Conservation (phyloP, 1,140 invertebrate genomes). For the Achatina immaculata region DNA sequence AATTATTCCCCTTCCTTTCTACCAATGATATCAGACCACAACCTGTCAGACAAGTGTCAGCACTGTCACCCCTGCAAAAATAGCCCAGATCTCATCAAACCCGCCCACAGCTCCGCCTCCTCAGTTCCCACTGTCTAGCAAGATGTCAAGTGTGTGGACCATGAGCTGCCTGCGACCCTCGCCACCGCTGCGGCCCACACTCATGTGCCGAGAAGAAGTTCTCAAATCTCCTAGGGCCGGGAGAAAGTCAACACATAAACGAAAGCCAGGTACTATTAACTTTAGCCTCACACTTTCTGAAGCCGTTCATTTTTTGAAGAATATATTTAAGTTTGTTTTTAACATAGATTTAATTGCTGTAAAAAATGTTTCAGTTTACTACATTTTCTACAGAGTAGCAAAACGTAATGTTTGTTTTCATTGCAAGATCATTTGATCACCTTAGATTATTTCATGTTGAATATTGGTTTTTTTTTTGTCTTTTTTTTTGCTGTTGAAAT, state of each 20-base stretch:
- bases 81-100: constrained; percentile 60
- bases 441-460: too few species aligned
- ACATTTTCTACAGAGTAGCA: too few species aligned
- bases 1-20: too few species aligned
- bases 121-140: constrained; percentile 45
- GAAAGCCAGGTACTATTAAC: constrained; percentile 63
- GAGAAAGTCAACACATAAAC: constrained; percentile 56
- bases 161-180: constrained; percentile 83
- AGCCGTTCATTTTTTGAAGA: neutral
- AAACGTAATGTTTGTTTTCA: too few species aligned
- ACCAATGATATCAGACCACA: constrained; percentile 61
- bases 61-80: constrained; percentile 62
- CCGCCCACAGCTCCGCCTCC: constrained; percentile 44
- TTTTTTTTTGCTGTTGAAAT: too few species aligned
- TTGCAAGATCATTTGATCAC: too few species aligned
- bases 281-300: neutral
- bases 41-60: constrained; percentile 66
- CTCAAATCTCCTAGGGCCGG: constrained; percentile 63
- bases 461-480: too few species aligned
- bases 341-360: too few species aligned
- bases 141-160: constrained; percentile 75
- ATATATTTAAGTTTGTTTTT: too few species aligned
- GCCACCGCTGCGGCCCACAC: constrained; percentile 82
- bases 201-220: constrained; percentile 72
- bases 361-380: too few species aligned